A percentile compares a stretch with the other conserved stretches of the same genome.
These are phyloP conservation scores for Hippocampus abdominalis DNA, from an alignment of 2,113 vertebrate genomes.

Conservation along the genomic window DNA sequence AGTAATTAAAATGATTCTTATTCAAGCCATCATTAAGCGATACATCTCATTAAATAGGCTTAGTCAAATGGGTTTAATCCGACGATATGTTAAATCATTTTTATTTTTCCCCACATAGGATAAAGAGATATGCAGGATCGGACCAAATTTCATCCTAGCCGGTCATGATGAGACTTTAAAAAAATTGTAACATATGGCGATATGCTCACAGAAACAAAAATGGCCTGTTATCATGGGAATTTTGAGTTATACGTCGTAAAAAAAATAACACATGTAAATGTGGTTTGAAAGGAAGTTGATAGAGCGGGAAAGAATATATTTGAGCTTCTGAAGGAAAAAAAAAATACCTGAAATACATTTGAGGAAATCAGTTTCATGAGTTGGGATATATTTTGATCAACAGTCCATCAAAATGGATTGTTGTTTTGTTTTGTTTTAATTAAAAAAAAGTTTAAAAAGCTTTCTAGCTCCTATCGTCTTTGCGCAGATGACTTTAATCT, in stretches of 20 bases:
- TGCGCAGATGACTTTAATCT: slow-evolving; percentile 33
- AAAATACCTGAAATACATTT: neutral
- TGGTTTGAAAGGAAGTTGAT: neutral
- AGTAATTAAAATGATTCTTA: neutral
- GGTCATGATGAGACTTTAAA: neutral
- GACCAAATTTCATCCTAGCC: slow-evolving; percentile 20
- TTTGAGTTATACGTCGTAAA: neutral
- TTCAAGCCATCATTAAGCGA: slow-evolving; percentile 14
- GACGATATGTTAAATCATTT: neutral
- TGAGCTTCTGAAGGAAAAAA: neutral
- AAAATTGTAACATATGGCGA: neutral
- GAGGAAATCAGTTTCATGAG: neutral
- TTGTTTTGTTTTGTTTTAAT: slow-evolving; percentile 16
- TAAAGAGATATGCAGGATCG: slow-evolving; percentile 22
- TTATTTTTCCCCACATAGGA: slow-evolving; percentile 17
- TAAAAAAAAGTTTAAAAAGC: slow-evolving; percentile 2
- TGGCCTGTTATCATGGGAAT: neutral
- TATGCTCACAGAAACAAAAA: neutral
- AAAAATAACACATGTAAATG: neutral
- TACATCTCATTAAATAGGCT: slow-evolving; percentile 10
- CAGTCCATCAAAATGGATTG: slow-evolving; percentile 19
- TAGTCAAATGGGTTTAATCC: slow-evolving; percentile 1
- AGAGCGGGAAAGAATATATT: neutral
- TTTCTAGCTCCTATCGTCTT: slow-evolving; percentile 16
- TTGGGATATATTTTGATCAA: slow-evolving; percentile 10